phyloP scores from a whole-genome alignment of 2,113 vertebrate genomes.

The Tricholaema leucomelas region DNA sequence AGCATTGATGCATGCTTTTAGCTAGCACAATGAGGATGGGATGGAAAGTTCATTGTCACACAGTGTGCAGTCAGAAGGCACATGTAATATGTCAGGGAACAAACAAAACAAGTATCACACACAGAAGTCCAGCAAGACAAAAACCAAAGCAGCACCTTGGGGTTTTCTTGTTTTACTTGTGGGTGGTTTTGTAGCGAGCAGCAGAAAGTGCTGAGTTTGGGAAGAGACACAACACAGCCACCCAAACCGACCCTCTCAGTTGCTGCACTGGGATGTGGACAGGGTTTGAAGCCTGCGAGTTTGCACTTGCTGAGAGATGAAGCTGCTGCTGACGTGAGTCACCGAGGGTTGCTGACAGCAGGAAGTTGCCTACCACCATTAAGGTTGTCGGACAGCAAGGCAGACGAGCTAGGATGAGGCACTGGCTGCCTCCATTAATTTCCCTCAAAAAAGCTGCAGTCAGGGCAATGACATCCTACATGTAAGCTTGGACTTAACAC shows the following conservation, averaged over 20 bases:
- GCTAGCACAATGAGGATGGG: not conserved
- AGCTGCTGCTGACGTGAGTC: not conserved
- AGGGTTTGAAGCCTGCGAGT: not conserved
- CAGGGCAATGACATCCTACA: not conserved
- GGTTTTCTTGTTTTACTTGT: not conserved
- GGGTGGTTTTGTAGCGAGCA: not conserved
- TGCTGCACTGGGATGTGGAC: rapidly evolving
- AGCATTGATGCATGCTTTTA: not conserved
- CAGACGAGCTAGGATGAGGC: not conserved
- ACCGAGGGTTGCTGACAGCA: not conserved
- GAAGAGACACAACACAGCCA: not conserved
- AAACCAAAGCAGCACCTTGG: not conserved
- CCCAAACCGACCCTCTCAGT: not conserved
- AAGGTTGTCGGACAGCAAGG: not conserved
- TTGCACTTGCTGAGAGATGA: not conserved
- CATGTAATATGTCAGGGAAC: rapidly evolving
- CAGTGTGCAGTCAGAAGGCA: rapidly evolving
- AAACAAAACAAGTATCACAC: not conserved
- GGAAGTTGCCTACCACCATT: constrained; percentile 56
- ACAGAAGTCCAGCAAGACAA: not conserved
- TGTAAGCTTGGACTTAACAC: rapidly evolving
- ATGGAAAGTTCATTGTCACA: not conserved
- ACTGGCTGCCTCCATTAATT: not conserved
- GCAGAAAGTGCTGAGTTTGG: too few species aligned
- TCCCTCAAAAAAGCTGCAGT: not conserved